phyloP scores from a whole-genome alignment of 1,140 invertebrate genomes.

The Listronotus bonariensis region DNA sequence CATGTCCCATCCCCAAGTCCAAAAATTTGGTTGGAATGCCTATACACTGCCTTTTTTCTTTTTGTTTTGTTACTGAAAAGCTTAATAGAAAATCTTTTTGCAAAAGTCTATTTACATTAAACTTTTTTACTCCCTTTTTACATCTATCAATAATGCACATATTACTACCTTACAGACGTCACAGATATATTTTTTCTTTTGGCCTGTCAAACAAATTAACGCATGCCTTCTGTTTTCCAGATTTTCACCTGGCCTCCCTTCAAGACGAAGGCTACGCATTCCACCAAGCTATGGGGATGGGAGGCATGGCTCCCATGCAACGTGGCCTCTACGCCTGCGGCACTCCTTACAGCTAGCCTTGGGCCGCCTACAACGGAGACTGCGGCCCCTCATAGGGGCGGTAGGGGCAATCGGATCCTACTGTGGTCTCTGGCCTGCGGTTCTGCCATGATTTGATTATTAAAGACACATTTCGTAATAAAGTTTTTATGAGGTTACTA shows the following conservation, averaged over 20 bases:
- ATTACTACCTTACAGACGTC: too few relatives aligned
- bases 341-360: conserved; percentile 59
- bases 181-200: too few relatives aligned
- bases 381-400: conserved; percentile 54
- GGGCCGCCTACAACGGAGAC: conserved; percentile 58
- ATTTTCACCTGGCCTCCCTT: conserved; percentile 58
- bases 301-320: conserved; percentile 57
- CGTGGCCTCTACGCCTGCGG: conserved; percentile 58
- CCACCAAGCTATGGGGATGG: conserved; percentile 59
- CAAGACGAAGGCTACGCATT: conserved; percentile 59
- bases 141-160: too few relatives aligned
- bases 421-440: conserved; percentile 51
- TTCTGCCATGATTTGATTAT: conserved; percentile 25
- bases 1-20: too few relatives aligned
- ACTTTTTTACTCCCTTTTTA: too few relatives aligned
- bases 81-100: too few relatives aligned
- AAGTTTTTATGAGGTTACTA: too few relatives aligned
- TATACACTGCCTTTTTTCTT: too few relatives aligned
- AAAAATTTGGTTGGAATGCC: too few relatives aligned
- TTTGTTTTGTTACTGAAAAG: too few relatives aligned
- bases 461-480: neutral
- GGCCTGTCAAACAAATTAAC: too few relatives aligned
- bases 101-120: too few relatives aligned
- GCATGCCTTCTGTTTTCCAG: conserved; percentile 48
- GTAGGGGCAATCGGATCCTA: conserved; percentile 50